Conservation (phyloP, 2,797 vertebrate species). For the Scarus forsteni region DNA sequence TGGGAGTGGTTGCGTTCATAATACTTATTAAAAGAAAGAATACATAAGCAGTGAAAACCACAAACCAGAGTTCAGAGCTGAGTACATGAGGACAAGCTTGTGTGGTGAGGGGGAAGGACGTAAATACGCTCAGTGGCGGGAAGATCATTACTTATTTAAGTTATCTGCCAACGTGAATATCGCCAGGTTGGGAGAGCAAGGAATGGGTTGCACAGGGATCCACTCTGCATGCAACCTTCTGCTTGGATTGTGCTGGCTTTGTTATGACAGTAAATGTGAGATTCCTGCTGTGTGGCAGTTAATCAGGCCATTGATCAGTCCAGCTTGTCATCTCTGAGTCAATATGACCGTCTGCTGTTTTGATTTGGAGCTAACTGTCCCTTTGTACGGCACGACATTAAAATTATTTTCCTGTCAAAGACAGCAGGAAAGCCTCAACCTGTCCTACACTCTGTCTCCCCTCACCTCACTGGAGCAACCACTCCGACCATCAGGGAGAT, state of each 20-base stretch:
- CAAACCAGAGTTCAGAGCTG: constrained; percentile 20
- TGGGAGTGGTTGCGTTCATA: constrained; percentile 6
- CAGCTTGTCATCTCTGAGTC: constrained; percentile 23
- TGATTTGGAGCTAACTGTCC: constrained; percentile 29
- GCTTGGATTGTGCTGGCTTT: constrained; percentile 7
- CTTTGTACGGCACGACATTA: constrained; percentile 38
- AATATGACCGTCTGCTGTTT: constrained; percentile 21
- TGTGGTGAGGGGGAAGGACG: constrained; percentile 33
- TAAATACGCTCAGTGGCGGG: constrained; percentile 57
- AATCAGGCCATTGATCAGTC: constrained; percentile 41
- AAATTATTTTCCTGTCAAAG: neutral
- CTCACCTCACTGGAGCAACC: constrained; percentile 53
- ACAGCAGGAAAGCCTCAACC: neutral
- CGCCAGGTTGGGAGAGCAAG: constrained; percentile 51
- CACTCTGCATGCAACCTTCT: constrained; percentile 11
- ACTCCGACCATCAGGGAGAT: constrained; percentile 55
- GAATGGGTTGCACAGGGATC: constrained; percentile 51
- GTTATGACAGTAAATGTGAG: constrained; percentile 21
- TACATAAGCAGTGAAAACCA: constrained; percentile 18
- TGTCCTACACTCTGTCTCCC: constrained; percentile 7
- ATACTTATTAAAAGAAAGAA: constrained; percentile 28
- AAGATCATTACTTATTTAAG: constrained; percentile 75
- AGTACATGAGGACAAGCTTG: constrained; percentile 37
- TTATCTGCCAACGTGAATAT: constrained; percentile 63
- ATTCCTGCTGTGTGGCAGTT: constrained; percentile 5